Percentiles rank a stretch among this genome's conserved stretches.
These are phyloP conservation scores for Drosophila seguyi DNA, from an alignment of 1,140 invertebrate genomes.

Conservation along the genomic window DNA sequence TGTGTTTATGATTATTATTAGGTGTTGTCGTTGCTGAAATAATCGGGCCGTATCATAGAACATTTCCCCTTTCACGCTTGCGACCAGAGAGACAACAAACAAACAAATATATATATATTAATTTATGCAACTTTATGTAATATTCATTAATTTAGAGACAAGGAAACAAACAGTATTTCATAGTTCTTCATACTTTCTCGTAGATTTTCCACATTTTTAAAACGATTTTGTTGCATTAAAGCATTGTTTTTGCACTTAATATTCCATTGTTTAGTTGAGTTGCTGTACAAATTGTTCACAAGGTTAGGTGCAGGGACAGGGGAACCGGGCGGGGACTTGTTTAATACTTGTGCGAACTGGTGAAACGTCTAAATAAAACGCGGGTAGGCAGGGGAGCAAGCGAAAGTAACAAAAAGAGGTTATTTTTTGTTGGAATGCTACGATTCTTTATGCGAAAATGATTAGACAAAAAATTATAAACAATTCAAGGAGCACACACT, in stretches of 20 bases:
- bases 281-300: constrained; percentile 80
- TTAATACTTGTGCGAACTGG: constrained; percentile 81
- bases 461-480: constrained; percentile 63
- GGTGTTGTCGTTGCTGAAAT: constrained; percentile 52
- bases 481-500: constrained; percentile 70
- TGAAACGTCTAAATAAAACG: constrained; percentile 52
- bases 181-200: constrained; percentile 54
- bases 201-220: constrained; percentile 53
- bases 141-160: constrained; percentile 77
- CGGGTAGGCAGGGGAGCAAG: constrained; percentile 26
- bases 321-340: constrained; percentile 26
- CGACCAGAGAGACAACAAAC: constrained; percentile 61
- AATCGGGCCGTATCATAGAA: constrained; percentile 59
- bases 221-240: constrained; percentile 68
- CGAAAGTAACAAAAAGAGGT: constrained; percentile 35
- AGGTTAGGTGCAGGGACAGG: constrained; percentile 66
- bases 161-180: constrained; percentile 68
- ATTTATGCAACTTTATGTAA: constrained; percentile 72
- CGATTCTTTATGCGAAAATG: constrained; percentile 69
- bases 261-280: constrained; percentile 76
- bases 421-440: constrained; percentile 75
- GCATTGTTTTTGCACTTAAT: constrained; percentile 77
- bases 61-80: constrained; percentile 29
- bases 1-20: constrained; percentile 33
- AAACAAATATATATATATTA: constrained; percentile 45